Base-by-base conservation (phyloP, 2,888 invertebrate genomes). In the Scotopteryx bipunctaria region DNA sequence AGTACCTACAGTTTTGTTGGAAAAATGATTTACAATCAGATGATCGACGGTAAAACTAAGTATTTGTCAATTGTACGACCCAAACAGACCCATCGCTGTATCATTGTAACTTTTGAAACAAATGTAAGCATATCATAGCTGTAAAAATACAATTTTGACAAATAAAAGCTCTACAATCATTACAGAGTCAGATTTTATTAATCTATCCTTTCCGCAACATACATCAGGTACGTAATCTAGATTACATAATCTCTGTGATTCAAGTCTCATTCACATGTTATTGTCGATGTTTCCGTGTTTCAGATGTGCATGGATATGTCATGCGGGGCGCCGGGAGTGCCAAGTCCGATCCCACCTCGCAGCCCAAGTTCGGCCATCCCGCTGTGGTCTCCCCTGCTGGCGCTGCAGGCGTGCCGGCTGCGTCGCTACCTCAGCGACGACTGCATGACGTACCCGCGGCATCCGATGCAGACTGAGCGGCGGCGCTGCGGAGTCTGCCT, bases 91-190 rank as follows among this genome's bases (percentile, higher is more conserved):
- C 87, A 87, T 88, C 86, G 87, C 91, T 91, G 91, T 91, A 91
- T 91, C 87, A 86, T 91, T 91, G 86, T 90, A 91, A 91, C 90
- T 81, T 83, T 93, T 91, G 93, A 92, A 93, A 93, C 93, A 92
- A 93, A 94, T 93, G 93, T 94, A 95, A 95, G 95, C 95, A 95
- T 95, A 95, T 95, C 95, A 95, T 95, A 95, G 95, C 94, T 95
- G 95, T 95, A 95, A 95, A 94, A 93, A 93, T 92, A 92, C 92
- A 93, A 93, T 94, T 93, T 94, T 94, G 94, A 94, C 93, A 94
- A 94, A 94, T 94, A 94, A 94, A 94, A 93, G 92, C 92, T 92
- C 91, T 90, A 92, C 92, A 93, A 87, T 87, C 88, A 90, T 87
- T 88, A 86, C 81, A 82, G 71, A 76, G 69, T 53, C 66, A 65